A percentile compares a stretch with the other conserved stretches of the same genome.
phyloP scores from a whole-genome alignment of 2,797 vertebrate genomes.

The Halcyon smyrnensis region DNA sequence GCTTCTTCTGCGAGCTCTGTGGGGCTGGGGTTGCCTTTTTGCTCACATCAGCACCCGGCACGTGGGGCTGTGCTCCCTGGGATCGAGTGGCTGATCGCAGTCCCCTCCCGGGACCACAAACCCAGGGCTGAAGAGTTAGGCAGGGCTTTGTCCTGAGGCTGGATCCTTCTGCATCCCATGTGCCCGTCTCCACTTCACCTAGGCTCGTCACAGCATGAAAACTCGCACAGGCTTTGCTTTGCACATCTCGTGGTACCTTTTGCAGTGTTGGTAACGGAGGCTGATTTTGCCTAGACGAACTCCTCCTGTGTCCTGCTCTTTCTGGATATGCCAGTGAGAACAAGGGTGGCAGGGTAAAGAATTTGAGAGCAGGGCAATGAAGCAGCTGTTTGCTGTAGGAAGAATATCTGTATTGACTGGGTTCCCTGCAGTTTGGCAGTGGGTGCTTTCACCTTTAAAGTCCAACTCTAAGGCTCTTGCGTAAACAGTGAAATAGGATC shows the following conservation, averaged over 20 bases:
- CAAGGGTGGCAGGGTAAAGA: background rate
- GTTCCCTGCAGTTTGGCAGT: background rate
- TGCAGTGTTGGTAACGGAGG: background rate
- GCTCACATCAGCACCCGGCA: fast-evolving
- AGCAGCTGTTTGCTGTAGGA: background rate
- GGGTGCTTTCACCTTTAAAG: conserved; percentile 10
- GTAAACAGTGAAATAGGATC: background rate
- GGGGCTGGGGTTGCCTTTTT: background rate
- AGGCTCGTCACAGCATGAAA: background rate
- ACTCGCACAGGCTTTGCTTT: background rate
- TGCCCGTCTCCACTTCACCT: background rate
- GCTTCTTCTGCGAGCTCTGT: background rate
- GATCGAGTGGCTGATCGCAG: fast-evolving
- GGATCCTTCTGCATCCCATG: background rate
- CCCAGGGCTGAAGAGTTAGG: background rate
- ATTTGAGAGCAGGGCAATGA: fast-evolving
- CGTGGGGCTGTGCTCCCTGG: background rate
- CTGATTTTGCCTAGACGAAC: background rate
- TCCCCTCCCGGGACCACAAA: background rate
- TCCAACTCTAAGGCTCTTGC: background rate
- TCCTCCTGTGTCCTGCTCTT: background rate
- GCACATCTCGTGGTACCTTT: background rate
- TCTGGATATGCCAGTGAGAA: background rate
- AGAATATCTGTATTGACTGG: background rate
- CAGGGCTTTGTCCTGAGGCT: background rate